These are phyloP conservation scores for Sprattus sprattus DNA, from an alignment of 2,113 vertebrate species.

Conservation along the genomic window DNA sequence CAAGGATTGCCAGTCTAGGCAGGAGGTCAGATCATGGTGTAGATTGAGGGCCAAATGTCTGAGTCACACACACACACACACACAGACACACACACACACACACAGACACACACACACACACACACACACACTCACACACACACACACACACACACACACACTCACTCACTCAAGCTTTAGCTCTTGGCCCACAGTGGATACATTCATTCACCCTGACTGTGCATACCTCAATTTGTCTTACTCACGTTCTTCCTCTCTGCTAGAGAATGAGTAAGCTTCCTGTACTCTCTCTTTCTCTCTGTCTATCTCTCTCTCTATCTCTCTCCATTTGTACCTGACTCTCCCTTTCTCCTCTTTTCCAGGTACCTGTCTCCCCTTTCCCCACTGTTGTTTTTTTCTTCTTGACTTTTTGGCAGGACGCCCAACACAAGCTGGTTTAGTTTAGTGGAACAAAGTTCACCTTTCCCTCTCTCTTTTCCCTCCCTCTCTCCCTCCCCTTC, in stretches of 20 bases:
- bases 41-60: not conserved
- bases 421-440: not conserved
- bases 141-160: not conserved
- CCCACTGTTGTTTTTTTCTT: not conserved
- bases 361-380: conserved; percentile 6
- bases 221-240: conserved; percentile 52
- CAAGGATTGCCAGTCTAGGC: conserved; percentile 19
- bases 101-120: not conserved
- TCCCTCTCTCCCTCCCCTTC: conserved; percentile 1
- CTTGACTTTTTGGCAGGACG: not conserved
- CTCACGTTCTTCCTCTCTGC: not conserved
- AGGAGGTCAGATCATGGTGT: not conserved
- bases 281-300: conserved; percentile 19
- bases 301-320: not conserved
- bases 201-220: conserved; percentile 54
- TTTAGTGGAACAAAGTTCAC: conserved; percentile 12
- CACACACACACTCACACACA: conserved; percentile 3
- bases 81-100: not conserved
- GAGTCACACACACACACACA: not conserved
- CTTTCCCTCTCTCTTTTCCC: conserved; percentile 10
- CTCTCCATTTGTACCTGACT: not conserved
- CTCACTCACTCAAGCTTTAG: not conserved
- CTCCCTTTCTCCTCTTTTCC: conserved; percentile 23
- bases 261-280: conserved; percentile 12
- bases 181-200: conserved; percentile 7